Base-by-base conservation (phyloP, 1,140 invertebrate genomes). In the Lepidurus apus region DNA sequence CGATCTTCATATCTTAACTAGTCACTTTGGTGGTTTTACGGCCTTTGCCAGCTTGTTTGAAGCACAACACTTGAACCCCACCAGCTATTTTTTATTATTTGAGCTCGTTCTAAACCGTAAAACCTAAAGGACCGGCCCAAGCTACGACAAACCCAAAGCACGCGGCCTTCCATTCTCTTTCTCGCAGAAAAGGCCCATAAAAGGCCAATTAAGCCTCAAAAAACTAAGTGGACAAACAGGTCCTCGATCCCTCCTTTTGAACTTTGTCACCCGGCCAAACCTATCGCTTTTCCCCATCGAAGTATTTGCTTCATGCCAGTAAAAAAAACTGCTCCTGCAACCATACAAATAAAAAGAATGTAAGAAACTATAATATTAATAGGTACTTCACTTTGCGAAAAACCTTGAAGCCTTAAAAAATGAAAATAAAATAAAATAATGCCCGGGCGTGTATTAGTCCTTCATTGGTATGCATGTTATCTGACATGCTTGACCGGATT, bases 1-100 rank as follows among this genome's bases (percentile, higher is more conserved):
- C 53, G 17, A 65, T 65, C 53, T 65, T 65, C 53, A 21, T 65
- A 65, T 65, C 53, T 65, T 65, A 65, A 65, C 53, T n/a, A 65
- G 17, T 65, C 53, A 65, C 53, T 65, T 65, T 65, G 17, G 53
- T 7, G 53, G 53, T 65, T 65, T 65, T 65, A 65, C 17, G 13
- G 21, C 17, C 53, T 13, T 65, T 65, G 21, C 9, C 53, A 65
- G 53, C 53, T 34, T 65, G 53, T 65, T 17, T 5, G 21, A 65
- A 65, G 53, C 53, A 65, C 13, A 17, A 65, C 53, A 65, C 53
- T 65, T 65, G 10, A 65, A n/a, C 53, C 13, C 13, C 53, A 13
- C 17, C 0, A 13, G 7, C 53, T n/a, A 13, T 65, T 65, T 65
- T 65, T 47, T 65, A n/a, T 65, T 65, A 65, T 65, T 3, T n/a